Evolutionary conservation across 2,113 vertebrate species (phyloP), one percentile per base, ranked within the genome.

Genomic region (Zeus faber): DNA sequence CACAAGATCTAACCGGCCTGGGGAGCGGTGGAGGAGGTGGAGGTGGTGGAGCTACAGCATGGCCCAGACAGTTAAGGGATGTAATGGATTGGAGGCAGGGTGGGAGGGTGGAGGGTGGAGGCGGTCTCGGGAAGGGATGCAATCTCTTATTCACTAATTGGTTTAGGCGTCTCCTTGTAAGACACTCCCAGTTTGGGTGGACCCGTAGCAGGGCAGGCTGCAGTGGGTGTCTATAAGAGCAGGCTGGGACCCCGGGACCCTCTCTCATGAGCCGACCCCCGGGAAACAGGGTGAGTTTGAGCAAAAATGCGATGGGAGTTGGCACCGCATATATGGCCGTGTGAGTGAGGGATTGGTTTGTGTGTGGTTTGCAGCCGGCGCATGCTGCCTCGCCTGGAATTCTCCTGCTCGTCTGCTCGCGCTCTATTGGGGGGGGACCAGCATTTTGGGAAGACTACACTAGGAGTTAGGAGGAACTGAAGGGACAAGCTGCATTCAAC

Each of bases 131-230:
- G 67, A 52, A 60, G 68, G 58, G 77, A 82, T 74, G 80, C 83
- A 56, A 51, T 71, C 66, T 76, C 73, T 79, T 74, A 44, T 71
- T 88, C 71, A 73, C 89, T 92, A 87, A 93, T 89, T 88, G 91
- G 89, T 88, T 88, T 91, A 91, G 89, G 89, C 54, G 43, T 82
- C 79, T 83, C 43, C 60, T 74, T 58, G 61, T 86, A 80, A 58
- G 93, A 93, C 93, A 92, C 95, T 92, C 92, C 93, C 91, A 90
- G 88, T 89, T 84, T 83, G 89, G 88, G 88, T 89, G 87, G 87
- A 83, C 71, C 82, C 44, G 46, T 67, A 4, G 41, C 72, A 61
- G 60, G 39, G 37, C 70, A 60, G 67, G 61, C 70, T 49, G 67
- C 80, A 81, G 70, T 77, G 65, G 64, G 81, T 79, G 70, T 85